A percentile compares a stretch with the other conserved stretches of the same genome.
Conservation (phyloP, 2,113 vertebrate species). For the Callospermophilus lateralis region DNA sequence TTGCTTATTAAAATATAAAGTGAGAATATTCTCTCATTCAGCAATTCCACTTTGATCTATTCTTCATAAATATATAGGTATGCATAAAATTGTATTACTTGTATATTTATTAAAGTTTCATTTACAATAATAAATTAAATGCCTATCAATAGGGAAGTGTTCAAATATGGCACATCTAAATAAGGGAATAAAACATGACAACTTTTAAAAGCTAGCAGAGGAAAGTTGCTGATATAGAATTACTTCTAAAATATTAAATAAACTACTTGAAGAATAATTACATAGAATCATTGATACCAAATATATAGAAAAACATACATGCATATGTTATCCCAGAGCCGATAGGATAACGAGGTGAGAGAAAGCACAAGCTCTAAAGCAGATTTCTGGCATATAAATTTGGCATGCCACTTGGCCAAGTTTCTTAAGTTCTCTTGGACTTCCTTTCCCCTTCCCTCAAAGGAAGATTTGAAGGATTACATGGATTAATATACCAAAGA, state of each 20-base stretch:
- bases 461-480: neutral
- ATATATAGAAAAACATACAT: constrained; percentile 18
- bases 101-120: constrained; percentile 15
- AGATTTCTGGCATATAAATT: neutral
- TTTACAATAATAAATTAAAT: constrained; percentile 57
- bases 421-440: neutral
- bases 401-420: neutral
- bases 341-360: neutral
- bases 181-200: constrained; percentile 15
- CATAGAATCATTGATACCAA: neutral
- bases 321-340: neutral
- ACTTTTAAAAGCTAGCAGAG: constrained; percentile 5
- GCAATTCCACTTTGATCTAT: neutral
- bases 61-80: constrained; percentile 48
- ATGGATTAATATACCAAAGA: neutral
- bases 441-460: constrained; percentile 10
- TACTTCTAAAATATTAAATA: constrained; percentile 43
- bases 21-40: neutral
- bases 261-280: constrained; percentile 47
- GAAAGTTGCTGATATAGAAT: constrained; percentile 29
- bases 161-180: neutral
- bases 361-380: neutral
- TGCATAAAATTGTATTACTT: neutral
- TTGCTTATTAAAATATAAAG: constrained; percentile 53
- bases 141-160: neutral